Conservation (phyloP, 2,888 invertebrate species). For the Calliphora vomitoria region DNA sequence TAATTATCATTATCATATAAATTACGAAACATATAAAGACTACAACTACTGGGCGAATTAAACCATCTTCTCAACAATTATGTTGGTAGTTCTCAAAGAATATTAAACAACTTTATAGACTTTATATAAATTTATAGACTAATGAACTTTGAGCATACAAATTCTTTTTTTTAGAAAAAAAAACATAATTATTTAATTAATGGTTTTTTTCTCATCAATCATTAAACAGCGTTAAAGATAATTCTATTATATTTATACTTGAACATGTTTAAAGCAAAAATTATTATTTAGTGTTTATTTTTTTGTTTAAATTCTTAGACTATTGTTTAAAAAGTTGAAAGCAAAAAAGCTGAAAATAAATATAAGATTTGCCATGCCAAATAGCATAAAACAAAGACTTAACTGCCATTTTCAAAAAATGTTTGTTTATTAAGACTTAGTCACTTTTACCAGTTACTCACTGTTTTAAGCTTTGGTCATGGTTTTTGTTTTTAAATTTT, state of each 20-base stretch:
- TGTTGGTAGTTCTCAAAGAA: too few species aligned
- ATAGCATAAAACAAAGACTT: too few species aligned
- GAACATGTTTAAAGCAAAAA: background rate
- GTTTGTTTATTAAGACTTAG: background rate
- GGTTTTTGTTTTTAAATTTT: background rate
- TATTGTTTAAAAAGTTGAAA: background rate
- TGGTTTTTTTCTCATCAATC: constrained; percentile 9
- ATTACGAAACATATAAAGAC: too few species aligned
- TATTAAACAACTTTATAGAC: too few species aligned
- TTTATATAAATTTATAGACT: constrained; percentile 32
- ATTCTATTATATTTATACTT: constrained; percentile 15
- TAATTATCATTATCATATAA: constrained; percentile 42
- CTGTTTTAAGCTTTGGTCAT: background rate
- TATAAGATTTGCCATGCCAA: too few species aligned
- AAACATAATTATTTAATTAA: constrained; percentile 25
- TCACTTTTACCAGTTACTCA: too few species aligned
- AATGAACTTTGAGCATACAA: constrained; percentile 13
- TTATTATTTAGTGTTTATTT: background rate
- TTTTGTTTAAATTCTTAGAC: background rate
- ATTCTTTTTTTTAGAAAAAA: too few species aligned
- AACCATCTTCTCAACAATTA: too few species aligned
- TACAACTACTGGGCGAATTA: too few species aligned
- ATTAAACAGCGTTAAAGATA: background rate
- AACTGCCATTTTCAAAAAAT: too few species aligned
- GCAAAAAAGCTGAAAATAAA: too few species aligned